Conservation (phyloP, 2,797 vertebrate genomes). For the Molossus molossus region DNA sequence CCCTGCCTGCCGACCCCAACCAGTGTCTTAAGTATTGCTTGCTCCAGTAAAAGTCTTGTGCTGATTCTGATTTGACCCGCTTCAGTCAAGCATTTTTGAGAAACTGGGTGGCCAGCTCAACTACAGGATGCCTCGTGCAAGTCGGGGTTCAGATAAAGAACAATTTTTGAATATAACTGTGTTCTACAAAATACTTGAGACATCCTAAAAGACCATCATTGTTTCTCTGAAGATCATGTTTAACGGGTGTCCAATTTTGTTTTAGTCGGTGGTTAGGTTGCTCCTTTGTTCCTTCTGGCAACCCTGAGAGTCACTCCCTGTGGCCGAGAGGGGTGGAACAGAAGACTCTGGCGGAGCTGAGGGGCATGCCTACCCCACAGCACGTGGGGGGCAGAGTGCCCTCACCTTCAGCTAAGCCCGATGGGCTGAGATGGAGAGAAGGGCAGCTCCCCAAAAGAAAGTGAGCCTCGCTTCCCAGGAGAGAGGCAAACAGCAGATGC, state of each 20-base stretch:
- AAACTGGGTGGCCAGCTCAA: neutral
- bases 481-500: conserved; percentile 66
- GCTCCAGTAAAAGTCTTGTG: neutral
- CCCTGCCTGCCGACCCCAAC: neutral
- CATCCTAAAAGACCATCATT: neutral
- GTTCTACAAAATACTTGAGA: neutral
- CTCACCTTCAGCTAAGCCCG: neutral
- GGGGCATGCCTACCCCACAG: too few species aligned
- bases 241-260: neutral
- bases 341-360: neutral
- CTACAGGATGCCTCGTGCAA: neutral
- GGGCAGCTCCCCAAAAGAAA: neutral
- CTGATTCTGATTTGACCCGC: neutral
- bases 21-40: neutral
- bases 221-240: neutral
- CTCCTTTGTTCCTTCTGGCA: neutral
- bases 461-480: conserved; percentile 23
- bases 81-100: neutral
- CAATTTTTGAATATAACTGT: neutral
- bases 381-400: too few species aligned
- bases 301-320: neutral
- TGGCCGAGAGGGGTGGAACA: neutral
- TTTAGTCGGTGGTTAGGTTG: neutral
- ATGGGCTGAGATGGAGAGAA: neutral
- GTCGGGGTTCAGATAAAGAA: conserved; percentile 4